A percentile compares a stretch with the other conserved stretches of the same genome.
These are phyloP conservation scores for Zygaena filipendulae DNA, from an alignment of 2,888 invertebrate species.

Conservation along the genomic window DNA sequence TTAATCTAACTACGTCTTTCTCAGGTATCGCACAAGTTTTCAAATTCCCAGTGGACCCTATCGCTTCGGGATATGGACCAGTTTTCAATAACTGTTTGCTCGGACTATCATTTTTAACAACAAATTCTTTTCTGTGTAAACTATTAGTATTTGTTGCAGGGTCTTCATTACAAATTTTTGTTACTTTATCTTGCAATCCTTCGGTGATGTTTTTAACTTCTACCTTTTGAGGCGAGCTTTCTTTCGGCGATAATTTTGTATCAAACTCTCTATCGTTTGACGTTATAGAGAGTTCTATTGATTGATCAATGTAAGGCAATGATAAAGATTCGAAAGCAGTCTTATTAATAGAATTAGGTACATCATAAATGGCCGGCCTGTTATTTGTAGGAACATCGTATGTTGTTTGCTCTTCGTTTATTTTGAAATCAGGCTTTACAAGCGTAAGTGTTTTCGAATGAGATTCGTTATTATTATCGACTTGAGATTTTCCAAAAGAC, in stretches of 20 bases:
- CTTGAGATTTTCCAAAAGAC: slow-evolving; percentile 25
- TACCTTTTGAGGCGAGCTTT: slow-evolving; percentile 42
- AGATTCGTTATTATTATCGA: slow-evolving; percentile 29
- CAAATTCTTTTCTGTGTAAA: slow-evolving; percentile 48
- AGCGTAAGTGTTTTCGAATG: slow-evolving; percentile 22
- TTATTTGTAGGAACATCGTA: slow-evolving; percentile 62
- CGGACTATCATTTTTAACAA: slow-evolving; percentile 28
- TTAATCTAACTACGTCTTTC: slow-evolving; percentile 57
- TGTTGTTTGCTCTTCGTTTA: slow-evolving; percentile 37
- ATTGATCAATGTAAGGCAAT: slow-evolving; percentile 57
- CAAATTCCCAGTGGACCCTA: slow-evolving; percentile 55
- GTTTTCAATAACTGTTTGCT: slow-evolving; percentile 40
- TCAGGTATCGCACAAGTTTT: slow-evolving; percentile 41
- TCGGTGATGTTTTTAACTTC: slow-evolving; percentile 29
- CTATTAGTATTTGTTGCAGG: no score
- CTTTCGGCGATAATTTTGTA: slow-evolving; percentile 52
- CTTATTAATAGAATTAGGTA: slow-evolving; percentile 45
- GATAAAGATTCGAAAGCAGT: slow-evolving; percentile 57
- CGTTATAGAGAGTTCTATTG: slow-evolving; percentile 56
- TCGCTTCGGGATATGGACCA: slow-evolving; percentile 42
- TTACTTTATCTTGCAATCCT: slow-evolving; percentile 36
- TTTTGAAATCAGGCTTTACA: slow-evolving; percentile 42
- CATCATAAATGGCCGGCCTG: slow-evolving; percentile 54
- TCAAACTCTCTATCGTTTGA: slow-evolving; percentile 63
- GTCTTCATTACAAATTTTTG: slow-evolving; percentile 31